Base-by-base conservation (phyloP, 2,888 invertebrate genomes). In the Microctonus aethiopoides region DNA sequence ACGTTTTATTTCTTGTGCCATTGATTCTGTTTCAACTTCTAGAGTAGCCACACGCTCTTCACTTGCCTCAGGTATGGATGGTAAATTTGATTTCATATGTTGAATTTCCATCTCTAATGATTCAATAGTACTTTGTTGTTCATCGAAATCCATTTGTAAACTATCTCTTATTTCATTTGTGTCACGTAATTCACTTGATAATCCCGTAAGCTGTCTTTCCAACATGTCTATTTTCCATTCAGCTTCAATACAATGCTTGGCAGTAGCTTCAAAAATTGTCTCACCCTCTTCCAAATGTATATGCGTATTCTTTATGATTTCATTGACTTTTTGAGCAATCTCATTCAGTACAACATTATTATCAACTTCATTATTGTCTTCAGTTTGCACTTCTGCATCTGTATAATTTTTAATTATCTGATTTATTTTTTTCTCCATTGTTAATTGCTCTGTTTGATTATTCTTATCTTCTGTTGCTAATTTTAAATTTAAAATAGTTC, bases 1-100 rank as follows among this genome's bases (percentile, higher is more conserved):
- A 2, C 87, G 87, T 65, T 88, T 87, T 7, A 89, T 83, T 46
- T 84, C 80, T 16, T 87, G 84, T 26, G 87, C 85, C 29, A 87
- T 75, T 1, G 84, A 83, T 71, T 87, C 87, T 0, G 84, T 80
- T 74, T 87, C 86, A 5, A 79, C 81, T 72, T 86, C 86, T 34
- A 86, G 66, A 0, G 80, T 81, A n/a, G 83, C 81, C 1, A 82
- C 80, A 3, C 79, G 76, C 74, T 84, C 84, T 64, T 87, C 87
- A 68, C 80, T 83, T 0, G 80, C 82, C 72, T 87, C 87, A 0
- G 86, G 86, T 67, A 86, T 86, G 13, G 84, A 84, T 5, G 85
- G 85, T 5, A 86, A 74, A 73, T 80, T 83, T 2, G 80, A 80
- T 41, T 85, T 84, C 0, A 84, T 70, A 39, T 80, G 83, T 36